Percentiles rank a stretch among this genome's conserved stretches.
Conservation (phyloP, 2,797 vertebrate species). For the Manis pentadactyla region DNA sequence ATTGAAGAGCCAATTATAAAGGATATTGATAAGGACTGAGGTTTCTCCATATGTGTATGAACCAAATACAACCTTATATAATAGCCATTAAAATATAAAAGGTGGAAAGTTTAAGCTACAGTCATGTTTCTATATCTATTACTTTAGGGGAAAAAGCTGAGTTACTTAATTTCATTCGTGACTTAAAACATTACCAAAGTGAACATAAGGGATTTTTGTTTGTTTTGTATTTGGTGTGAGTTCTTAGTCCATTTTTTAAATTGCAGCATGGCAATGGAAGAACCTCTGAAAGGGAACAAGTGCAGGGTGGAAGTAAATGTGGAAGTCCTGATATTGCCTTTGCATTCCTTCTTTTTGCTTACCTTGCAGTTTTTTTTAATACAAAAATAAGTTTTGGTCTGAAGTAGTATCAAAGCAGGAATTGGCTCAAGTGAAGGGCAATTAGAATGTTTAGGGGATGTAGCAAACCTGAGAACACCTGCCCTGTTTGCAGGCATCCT, state of each 20-base stretch:
- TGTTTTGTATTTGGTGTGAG: not conserved
- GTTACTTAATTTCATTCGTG: not conserved
- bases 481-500: not conserved
- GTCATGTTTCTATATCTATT: not conserved
- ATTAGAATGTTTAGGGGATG: not conserved
- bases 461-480: not conserved
- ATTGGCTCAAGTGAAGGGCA: not conserved
- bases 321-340: not conserved
- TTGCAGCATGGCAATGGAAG: not conserved
- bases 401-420: not conserved
- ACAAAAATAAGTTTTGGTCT: not conserved
- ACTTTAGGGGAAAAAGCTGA: not conserved
- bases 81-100: not conserved
- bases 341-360: not conserved
- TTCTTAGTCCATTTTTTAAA: constrained; percentile 20
- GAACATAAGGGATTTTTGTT: not conserved
- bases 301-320: not conserved
- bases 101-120: not conserved
- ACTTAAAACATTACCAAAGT: not conserved
- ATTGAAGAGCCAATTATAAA: constrained; percentile 32
- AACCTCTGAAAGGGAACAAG: not conserved
- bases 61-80: not conserved
- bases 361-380: not conserved
- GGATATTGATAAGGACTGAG: not conserved
- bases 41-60: not conserved